Evolutionary conservation across 2,797 vertebrate genomes (phyloP).

Genomic region (Coluber constrictor): DNA sequence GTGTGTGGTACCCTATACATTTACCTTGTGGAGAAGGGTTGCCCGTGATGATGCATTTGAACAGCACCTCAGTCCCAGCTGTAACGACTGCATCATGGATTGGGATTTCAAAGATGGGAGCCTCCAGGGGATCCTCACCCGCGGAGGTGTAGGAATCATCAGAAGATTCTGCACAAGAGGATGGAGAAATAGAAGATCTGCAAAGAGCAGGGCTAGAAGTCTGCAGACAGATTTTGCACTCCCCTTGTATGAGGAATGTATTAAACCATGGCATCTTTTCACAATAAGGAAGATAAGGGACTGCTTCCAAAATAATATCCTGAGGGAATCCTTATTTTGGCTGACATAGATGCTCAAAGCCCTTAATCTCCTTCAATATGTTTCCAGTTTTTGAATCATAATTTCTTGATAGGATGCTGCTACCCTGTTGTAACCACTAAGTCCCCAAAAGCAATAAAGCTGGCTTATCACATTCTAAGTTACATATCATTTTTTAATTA

Average conservation of each 20-base stretch:
- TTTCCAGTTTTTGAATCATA: neutral
- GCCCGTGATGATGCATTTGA: slow-evolving; percentile 89
- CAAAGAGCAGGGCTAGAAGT: neutral
- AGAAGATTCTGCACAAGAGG: slow-evolving; percentile 83
- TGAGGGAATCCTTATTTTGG: neutral
- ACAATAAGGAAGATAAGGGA: neutral
- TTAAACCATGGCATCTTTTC: neutral
- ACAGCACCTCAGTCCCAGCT: slow-evolving; percentile 81
- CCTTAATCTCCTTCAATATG: neutral
- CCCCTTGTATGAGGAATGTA: neutral
- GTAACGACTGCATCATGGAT: slow-evolving; percentile 81
- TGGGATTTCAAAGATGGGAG: slow-evolving; percentile 89
- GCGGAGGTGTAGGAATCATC: slow-evolving; percentile 97
- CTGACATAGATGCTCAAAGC: neutral
- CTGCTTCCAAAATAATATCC: neutral
- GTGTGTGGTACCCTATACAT: neutral
- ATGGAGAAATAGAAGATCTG: neutral
- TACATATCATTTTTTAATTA: neutral
- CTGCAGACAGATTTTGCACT: neutral
- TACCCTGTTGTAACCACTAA: neutral
- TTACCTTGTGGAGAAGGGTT: slow-evolving; percentile 90
- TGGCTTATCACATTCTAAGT: neutral
- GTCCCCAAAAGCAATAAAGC: neutral
- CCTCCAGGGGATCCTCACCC: slow-evolving; percentile 92
- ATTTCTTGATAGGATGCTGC: neutral